Evolutionary conservation across 2,888 invertebrate genomes (phyloP).

Genomic region (Cetonia aurata): DNA sequence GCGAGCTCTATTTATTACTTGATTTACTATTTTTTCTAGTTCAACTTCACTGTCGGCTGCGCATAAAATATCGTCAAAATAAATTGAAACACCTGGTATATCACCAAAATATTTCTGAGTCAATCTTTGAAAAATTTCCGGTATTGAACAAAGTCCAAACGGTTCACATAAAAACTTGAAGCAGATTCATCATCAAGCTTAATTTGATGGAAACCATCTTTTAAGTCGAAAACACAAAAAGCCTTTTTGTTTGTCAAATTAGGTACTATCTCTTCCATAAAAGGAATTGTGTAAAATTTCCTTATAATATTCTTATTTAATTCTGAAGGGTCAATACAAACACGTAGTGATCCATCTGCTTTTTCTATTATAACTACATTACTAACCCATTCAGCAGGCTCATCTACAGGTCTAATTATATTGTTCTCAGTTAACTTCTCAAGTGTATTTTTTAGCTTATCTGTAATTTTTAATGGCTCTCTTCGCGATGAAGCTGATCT

Average conservation of each 20-base stretch:
- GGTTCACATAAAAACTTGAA: slow-evolving; percentile 32
- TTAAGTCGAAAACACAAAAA: slow-evolving; percentile 49
- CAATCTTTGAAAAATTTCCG: slow-evolving; percentile 25
- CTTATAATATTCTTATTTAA: slow-evolving; percentile 45
- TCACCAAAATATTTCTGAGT: slow-evolving; percentile 31
- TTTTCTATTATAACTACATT: slow-evolving; percentile 49
- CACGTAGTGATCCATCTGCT: slow-evolving; percentile 47
- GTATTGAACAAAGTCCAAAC: slow-evolving; percentile 22
- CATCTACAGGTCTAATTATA: slow-evolving; percentile 46
- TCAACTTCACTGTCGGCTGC: too few relatives aligned
- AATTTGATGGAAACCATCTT: slow-evolving; percentile 53
- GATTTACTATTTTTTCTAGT: too few relatives aligned
- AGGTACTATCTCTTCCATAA: slow-evolving; percentile 45
- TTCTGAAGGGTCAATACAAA: slow-evolving; percentile 50
- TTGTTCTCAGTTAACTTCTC: slow-evolving; percentile 44
- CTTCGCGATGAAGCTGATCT: slow-evolving; percentile 47
- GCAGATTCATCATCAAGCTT: slow-evolving; percentile 48
- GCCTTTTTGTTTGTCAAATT: slow-evolving; percentile 41
- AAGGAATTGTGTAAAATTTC: slow-evolving; percentile 44
- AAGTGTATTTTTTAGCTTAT: slow-evolving; percentile 48
- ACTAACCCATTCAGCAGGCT: slow-evolving; percentile 37
- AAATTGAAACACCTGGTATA: slow-evolving; percentile 28
- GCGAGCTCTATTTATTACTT: too few relatives aligned
- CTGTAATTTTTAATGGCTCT: slow-evolving; percentile 49
- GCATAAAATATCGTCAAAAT: slow-evolving; percentile 42